These are phyloP conservation scores for Phrynosoma blainvillii DNA, from an alignment of 2,113 vertebrate genomes.

Conservation along the genomic window DNA sequence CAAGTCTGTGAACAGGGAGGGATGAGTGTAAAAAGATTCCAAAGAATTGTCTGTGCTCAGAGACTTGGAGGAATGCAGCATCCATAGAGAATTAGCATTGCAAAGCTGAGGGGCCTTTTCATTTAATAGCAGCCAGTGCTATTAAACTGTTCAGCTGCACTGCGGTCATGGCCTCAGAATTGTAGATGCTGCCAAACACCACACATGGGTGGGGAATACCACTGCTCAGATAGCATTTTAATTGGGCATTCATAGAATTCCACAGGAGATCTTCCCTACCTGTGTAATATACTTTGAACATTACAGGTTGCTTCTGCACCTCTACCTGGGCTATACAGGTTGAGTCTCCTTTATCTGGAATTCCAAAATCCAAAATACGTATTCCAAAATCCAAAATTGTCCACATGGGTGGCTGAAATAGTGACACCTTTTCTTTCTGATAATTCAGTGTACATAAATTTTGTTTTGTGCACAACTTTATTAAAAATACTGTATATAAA, in stretches of 20 bases:
- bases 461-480: no score
- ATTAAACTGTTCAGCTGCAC: not conserved
- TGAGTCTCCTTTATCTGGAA: no score
- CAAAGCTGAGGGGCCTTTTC: slow-evolving; percentile 8
- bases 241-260: not conserved
- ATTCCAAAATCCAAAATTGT: no score
- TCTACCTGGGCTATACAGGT: no score
- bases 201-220: not conserved
- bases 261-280: not conserved
- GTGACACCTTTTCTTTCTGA: no score
- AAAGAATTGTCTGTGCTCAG: slow-evolving; percentile 26
- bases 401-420: no score
- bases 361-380: no score
- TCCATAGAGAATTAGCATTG: not conserved
- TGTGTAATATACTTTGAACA: not conserved
- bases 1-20: no score
- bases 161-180: not conserved
- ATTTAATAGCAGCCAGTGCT: not conserved
- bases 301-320: not conserved
- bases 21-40: slow-evolving; percentile 30
- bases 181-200: not conserved
- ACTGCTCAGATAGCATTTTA: not conserved
- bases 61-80: slow-evolving; percentile 26
- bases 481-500: no score
- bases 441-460: no score